Evolutionary conservation across 1,140 invertebrate genomes (phyloP).

Genomic region (Pectinophora gossypiella): DNA sequence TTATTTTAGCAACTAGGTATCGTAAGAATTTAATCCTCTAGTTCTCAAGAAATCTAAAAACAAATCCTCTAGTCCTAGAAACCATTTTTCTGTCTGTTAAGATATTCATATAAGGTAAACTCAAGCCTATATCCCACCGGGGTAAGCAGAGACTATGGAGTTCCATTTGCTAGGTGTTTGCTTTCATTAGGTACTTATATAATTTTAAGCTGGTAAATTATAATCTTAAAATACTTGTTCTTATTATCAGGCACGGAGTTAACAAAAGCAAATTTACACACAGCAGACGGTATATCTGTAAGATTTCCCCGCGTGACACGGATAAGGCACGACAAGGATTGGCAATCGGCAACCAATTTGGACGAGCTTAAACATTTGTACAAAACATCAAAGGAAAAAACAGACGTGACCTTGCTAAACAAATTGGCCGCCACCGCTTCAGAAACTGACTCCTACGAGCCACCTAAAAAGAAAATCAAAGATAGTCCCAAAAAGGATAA

Average conservation of each 20-base stretch:
- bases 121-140: too few relatives aligned
- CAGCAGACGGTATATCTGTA: constrained; percentile 93
- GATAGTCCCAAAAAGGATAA: constrained; percentile 25
- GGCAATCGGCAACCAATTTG: constrained; percentile 88
- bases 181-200: too few relatives aligned
- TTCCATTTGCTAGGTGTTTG: too few relatives aligned
- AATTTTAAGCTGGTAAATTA: too few relatives aligned
- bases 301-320: constrained; percentile 92
- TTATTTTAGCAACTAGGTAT: too few relatives aligned
- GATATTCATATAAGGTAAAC: too few relatives aligned
- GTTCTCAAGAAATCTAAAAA: too few relatives aligned
- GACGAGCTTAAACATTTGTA: constrained; percentile 82
- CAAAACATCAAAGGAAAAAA: constrained; percentile 81
- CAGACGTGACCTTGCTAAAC: constrained; percentile 79
- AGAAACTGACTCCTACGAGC: constrained; percentile 26
- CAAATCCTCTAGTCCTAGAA: too few relatives aligned
- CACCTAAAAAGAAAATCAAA: constrained; percentile 46
- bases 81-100: too few relatives aligned
- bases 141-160: too few relatives aligned
- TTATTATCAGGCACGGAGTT: constrained; percentile 93
- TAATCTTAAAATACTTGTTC: too few relatives aligned
- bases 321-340: constrained; percentile 89
- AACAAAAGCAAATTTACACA: constrained; percentile 89
- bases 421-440: constrained; percentile 56
- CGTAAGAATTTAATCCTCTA: too few relatives aligned